These are phyloP conservation scores for Oceanites oceanicus DNA, from an alignment of 2,113 vertebrate genomes.

Conservation along the genomic window DNA sequence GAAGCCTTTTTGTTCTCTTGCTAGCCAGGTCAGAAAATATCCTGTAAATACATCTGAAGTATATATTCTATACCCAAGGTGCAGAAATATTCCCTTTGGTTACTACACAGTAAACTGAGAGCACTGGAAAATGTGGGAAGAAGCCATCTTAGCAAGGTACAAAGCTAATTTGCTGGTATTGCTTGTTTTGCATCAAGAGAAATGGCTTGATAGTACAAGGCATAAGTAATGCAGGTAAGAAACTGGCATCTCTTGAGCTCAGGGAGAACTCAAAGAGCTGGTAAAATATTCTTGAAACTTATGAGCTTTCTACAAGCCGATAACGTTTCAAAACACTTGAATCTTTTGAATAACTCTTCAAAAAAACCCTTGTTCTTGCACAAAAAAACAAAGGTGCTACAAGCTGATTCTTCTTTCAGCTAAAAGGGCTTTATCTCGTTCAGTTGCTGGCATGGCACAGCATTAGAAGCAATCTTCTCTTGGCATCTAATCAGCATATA, in stretches of 20 bases:
- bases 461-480: slow-evolving; percentile 3
- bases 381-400: not conserved
- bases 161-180: not conserved
- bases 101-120: not conserved
- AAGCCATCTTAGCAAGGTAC: not conserved
- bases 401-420: not conserved
- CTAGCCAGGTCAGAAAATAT: not conserved
- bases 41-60: not conserved
- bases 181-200: not conserved
- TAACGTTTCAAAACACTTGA: not conserved
- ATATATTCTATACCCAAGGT: not conserved
- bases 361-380: not conserved
- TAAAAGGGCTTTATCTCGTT: not conserved
- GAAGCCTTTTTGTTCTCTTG: not conserved
- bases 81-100: not conserved
- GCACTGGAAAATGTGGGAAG: not conserved
- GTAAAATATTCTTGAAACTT: not conserved
- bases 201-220: not conserved
- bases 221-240: not conserved
- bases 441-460: not conserved
- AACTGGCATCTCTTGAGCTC: not conserved
- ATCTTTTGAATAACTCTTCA: not conserved
- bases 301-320: not conserved
- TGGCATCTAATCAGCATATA: slow-evolving; percentile 31
- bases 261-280: not conserved